Percentiles rank a stretch among this genome's conserved stretches.
These are phyloP conservation scores for Habroteleia sp. DNA, from an alignment of 2,888 invertebrate genomes.

Conservation along the genomic window DNA sequence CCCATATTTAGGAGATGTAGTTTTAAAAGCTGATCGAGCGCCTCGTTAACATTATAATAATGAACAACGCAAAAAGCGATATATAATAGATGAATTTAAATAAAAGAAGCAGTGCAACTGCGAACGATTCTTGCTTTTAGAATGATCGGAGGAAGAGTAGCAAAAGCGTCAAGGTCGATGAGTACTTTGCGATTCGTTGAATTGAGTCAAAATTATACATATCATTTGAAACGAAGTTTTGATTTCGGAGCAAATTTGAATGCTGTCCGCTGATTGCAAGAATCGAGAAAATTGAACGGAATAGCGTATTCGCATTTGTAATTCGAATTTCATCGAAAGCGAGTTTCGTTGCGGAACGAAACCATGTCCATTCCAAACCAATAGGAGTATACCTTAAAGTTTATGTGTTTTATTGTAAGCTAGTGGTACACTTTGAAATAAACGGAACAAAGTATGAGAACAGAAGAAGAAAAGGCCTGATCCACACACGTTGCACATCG, in stretches of 20 bases:
- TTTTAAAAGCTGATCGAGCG: slow-evolving; percentile 12
- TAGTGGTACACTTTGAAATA: slow-evolving; percentile 52
- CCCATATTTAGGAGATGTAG: slow-evolving; percentile 30
- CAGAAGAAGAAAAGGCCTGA: slow-evolving; percentile 56
- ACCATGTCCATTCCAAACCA: slow-evolving; percentile 69
- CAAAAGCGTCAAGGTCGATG: slow-evolving; percentile 45
- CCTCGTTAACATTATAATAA: slow-evolving; percentile 50
- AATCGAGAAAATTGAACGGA: slow-evolving; percentile 43
- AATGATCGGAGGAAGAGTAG: slow-evolving; percentile 11
- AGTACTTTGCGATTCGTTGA: slow-evolving; percentile 44
- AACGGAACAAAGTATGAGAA: slow-evolving; percentile 20
- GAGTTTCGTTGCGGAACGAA: slow-evolving; percentile 64
- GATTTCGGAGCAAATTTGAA: slow-evolving; percentile 47
- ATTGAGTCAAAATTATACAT: slow-evolving; percentile 59
- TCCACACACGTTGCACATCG: slow-evolving; percentile 58
- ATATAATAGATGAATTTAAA: slow-evolving; percentile 41
- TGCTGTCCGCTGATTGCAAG: slow-evolving; percentile 41
- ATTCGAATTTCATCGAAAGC: slow-evolving; percentile 62
- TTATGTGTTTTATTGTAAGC: slow-evolving; percentile 65
- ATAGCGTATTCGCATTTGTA: slow-evolving; percentile 56
- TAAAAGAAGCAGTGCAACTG: slow-evolving; percentile 1
- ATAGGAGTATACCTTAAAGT: slow-evolving; percentile 64
- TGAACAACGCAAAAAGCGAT: slow-evolving; percentile 54
- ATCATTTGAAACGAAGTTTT: slow-evolving; percentile 51
- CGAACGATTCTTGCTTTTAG: slow-evolving; percentile 68